Evolutionary conservation across 2,113 vertebrate species (phyloP).

Genomic region (Mesembrinibis cayennensis): DNA sequence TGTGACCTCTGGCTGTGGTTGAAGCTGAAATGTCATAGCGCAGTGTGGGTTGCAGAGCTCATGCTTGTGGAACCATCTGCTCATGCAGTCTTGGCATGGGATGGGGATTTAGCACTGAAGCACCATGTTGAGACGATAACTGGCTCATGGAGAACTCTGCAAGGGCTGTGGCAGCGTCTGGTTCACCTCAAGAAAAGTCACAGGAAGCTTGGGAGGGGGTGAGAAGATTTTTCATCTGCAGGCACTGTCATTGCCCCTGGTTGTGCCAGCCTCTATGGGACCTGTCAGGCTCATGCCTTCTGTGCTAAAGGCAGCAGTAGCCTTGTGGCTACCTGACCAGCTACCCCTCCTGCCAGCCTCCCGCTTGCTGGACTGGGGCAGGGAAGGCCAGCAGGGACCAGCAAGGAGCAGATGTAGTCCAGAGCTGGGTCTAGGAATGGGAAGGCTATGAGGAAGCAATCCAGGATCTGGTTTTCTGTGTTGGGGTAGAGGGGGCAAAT

Average conservation of each 20-base stretch:
- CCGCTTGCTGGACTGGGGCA: not conserved
- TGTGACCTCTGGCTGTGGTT: conserved; percentile 45
- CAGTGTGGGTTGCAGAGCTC: conserved; percentile 12
- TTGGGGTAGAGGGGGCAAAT: not conserved
- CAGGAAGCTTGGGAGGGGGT: not conserved
- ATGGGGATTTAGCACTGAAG: not conserved
- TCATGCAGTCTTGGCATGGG: not conserved
- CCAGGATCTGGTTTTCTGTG: not conserved
- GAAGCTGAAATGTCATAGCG: not conserved
- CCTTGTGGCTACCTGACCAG: not conserved
- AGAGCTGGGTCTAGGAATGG: not conserved
- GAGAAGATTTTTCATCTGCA: not conserved
- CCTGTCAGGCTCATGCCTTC: not conserved
- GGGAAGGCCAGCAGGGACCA: not conserved
- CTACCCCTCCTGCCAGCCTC: not conserved
- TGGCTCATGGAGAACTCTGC: not conserved
- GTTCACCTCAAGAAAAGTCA: not conserved
- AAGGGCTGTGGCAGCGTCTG: not conserved
- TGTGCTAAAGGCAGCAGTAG: not conserved
- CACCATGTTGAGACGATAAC: not conserved
- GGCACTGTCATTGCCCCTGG: not conserved
- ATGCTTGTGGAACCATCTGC: conserved; percentile 6
- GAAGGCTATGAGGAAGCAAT: not conserved
- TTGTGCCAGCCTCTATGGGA: not conserved
- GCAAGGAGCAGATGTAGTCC: not conserved